phyloP scores from a whole-genome alignment of 2,113 vertebrate species.

The Macheiramphus alcinus region DNA sequence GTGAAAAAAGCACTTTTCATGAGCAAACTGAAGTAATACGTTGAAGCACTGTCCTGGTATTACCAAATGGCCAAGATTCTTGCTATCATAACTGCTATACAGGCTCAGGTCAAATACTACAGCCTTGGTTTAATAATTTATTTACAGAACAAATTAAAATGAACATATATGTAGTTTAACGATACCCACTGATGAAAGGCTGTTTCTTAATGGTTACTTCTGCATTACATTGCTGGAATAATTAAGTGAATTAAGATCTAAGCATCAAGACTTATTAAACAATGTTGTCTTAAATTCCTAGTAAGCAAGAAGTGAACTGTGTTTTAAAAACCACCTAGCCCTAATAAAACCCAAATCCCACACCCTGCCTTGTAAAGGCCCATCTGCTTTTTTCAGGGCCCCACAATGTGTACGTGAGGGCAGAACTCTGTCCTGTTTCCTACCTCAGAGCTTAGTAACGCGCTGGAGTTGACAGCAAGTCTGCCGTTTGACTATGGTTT shows the following conservation, averaged over 20 bases:
- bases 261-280: neutral
- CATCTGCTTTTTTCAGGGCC: neutral
- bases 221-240: neutral
- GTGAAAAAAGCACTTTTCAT: neutral
- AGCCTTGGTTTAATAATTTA: neutral
- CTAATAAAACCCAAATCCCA: neutral
- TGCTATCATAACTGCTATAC: neutral
- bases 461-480: neutral
- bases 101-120: neutral
- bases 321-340: neutral
- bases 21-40: neutral
- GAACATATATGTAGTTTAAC: neutral
- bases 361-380: neutral
- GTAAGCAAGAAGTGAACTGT: neutral
- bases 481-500: neutral
- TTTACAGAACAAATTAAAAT: neutral
- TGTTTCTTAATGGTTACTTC: neutral
- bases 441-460: neutral
- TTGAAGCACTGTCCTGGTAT: neutral
- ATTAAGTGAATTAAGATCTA: neutral
- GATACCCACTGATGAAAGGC: neutral
- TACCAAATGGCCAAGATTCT: neutral
- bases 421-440: neutral
- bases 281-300: neutral
- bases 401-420: rapidly evolving